A percentile compares a stretch with the other conserved stretches of the same genome.
Evolutionary conservation across 2,888 invertebrate species (phyloP).

Genomic region (Xestia rhomboidea): DNA sequence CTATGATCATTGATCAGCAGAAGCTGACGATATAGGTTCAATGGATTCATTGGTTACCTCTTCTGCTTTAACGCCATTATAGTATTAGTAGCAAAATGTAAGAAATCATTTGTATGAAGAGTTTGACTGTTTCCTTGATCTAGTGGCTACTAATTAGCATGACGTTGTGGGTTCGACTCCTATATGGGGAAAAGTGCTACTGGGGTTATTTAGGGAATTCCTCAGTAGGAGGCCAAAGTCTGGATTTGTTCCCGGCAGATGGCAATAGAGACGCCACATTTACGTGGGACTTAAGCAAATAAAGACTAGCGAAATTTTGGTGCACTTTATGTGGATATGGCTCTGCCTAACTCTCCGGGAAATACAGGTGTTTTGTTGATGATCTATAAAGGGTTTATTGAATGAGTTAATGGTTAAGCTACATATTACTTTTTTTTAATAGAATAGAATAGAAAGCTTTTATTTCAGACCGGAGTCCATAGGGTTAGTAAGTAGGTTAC

Average conservation of each 20-base stretch:
- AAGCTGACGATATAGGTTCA: neutral
- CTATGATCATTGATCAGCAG: conserved; percentile 2
- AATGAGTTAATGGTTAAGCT: neutral
- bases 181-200: neutral
- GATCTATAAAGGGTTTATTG: neutral
- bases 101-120: neutral
- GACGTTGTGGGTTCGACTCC: neutral
- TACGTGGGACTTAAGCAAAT: too few species aligned
- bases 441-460: too few species aligned
- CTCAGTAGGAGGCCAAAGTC: neutral
- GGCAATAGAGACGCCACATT: neutral
- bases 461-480: too few species aligned
- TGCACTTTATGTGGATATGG: neutral
- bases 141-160: neutral
- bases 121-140: too few species aligned
- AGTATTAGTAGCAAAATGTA: neutral
- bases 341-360: too few species aligned
- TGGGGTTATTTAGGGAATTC: neutral
- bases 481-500: too few species aligned
- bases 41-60: neutral
- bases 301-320: neutral
- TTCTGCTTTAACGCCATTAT: neutral
- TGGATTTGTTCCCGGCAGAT: neutral
- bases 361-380: neutral
- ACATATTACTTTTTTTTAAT: too few species aligned